Conservation (phyloP, 2,888 invertebrate species). For the Celastrina argiolus region DNA sequence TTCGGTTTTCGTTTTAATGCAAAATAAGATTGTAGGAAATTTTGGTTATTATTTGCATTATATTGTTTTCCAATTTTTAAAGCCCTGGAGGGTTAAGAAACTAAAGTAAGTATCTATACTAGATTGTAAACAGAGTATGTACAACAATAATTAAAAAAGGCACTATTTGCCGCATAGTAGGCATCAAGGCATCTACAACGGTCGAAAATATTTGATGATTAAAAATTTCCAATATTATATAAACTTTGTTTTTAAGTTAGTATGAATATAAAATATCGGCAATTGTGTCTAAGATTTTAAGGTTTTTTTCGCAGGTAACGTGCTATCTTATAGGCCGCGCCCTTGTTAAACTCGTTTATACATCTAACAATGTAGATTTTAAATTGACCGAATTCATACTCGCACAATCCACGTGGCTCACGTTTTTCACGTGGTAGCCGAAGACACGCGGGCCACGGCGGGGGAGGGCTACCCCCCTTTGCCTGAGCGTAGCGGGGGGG, state of each 20-base stretch:
- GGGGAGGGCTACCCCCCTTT: no score
- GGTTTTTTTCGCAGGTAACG: not conserved
- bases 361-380: slow-evolving; percentile 14
- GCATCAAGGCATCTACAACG: not conserved
- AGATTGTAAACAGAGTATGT: no score
- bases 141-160: no score
- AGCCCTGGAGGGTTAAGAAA: no score
- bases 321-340: not conserved
- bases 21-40: not conserved
- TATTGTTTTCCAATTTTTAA: no score
- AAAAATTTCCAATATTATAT: not conserved
- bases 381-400: slow-evolving; percentile 18
- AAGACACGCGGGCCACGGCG: slow-evolving; percentile 11
- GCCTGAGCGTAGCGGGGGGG: not conserved
- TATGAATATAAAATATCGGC: not conserved
- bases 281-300: not conserved
- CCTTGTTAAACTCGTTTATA: not conserved
- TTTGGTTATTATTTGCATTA: no score
- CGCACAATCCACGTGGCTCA: slow-evolving; percentile 11
- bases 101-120: no score
- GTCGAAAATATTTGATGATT: not conserved
- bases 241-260: not conserved
- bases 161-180: no score
- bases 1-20: not conserved
- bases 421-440: slow-evolving; percentile 20